These are phyloP conservation scores for Ophioninae sp. DNA, from an alignment of 2,888 invertebrate genomes.

Conservation along the genomic window DNA sequence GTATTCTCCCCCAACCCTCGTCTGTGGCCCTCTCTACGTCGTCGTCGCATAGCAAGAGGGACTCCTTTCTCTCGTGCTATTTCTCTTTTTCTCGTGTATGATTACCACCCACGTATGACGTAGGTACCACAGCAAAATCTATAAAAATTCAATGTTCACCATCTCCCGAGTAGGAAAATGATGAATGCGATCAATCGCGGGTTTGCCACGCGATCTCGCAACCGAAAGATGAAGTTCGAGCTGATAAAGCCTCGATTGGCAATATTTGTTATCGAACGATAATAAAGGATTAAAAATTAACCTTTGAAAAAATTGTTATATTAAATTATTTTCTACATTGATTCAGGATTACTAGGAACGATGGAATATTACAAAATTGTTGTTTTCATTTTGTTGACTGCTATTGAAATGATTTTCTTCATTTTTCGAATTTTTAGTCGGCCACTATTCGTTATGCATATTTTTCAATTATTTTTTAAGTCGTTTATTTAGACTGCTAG, in stretches of 20 bases:
- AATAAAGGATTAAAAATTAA: neutral
- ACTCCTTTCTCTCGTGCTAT: constrained; percentile 6
- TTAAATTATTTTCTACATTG: too few species aligned
- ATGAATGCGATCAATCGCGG: neutral
- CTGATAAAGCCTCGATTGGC: neutral
- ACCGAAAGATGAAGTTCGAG: neutral
- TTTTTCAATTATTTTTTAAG: too few species aligned
- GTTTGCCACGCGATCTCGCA: neutral
- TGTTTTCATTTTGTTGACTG: too few species aligned
- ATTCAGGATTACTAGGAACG: too few species aligned
- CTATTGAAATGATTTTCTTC: too few species aligned
- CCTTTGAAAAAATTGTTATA: too few species aligned
- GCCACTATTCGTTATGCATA: too few species aligned
- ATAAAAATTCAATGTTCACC: constrained; percentile 10
- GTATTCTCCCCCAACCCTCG: constrained; percentile 15
- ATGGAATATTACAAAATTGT: too few species aligned
- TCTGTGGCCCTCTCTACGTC: constrained; percentile 22
- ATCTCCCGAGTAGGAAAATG: neutral
- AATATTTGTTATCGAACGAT: neutral
- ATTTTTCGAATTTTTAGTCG: too few species aligned
- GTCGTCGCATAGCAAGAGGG: neutral
- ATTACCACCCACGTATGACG: neutral
- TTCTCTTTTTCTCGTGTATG: constrained; percentile 49
- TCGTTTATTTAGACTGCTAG: too few species aligned
- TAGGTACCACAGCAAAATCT: constrained; percentile 23